Evolutionary conservation across 2,113 vertebrate species (phyloP).

Genomic region (Gracilinanus agilis): DNA sequence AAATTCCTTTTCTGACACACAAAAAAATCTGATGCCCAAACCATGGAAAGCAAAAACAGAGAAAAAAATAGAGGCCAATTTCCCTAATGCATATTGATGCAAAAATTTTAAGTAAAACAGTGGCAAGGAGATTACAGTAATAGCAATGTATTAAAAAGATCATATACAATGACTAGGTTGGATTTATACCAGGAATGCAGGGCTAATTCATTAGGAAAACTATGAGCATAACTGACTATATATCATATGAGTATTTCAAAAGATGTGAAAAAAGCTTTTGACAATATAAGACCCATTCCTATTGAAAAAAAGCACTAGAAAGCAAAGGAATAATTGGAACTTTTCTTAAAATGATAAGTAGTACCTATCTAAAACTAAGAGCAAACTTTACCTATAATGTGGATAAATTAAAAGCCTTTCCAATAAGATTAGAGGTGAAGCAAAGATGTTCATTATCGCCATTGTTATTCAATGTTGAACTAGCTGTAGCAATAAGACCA

Average conservation of each 20-base stretch:
- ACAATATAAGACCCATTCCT: neutral
- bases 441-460: neutral
- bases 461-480: neutral
- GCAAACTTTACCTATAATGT: neutral
- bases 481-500: neutral
- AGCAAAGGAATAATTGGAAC: neutral
- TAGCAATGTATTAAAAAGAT: neutral
- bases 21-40: neutral
- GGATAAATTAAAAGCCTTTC: neutral
- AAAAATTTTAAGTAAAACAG: neutral
- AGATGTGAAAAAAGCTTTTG: neutral
- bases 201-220: neutral
- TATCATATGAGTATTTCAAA: neutral
- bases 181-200: neutral
- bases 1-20: too few species aligned
- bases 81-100: neutral
- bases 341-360: neutral
- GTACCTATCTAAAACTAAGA: neutral
- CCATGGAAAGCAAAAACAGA: neutral
- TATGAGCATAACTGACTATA: neutral
- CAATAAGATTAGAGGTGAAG: neutral
- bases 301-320: neutral
- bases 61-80: neutral
- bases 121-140: neutral
- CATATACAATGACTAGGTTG: neutral